A percentile compares a stretch with the other conserved stretches of the same genome.
Conservation (phyloP, 2,797 vertebrate genomes). For the Channallabes apus region DNA sequence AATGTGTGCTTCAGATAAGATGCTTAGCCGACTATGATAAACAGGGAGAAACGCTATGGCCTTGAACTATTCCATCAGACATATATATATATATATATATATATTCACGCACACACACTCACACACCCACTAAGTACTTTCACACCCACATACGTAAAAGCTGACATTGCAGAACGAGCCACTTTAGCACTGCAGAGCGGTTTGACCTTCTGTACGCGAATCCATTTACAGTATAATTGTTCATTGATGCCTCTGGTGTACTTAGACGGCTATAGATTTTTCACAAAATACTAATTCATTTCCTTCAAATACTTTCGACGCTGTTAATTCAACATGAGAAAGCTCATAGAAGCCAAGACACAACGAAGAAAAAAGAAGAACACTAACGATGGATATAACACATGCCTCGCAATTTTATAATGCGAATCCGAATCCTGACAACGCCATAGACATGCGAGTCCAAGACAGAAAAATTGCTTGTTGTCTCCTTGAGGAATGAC, state of each 20-base stretch:
- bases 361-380: neutral
- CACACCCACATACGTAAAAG: slow-evolving; percentile 25
- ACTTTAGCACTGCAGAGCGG: slow-evolving; percentile 3
- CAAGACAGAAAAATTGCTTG: neutral
- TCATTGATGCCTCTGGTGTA: neutral
- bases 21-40: slow-evolving; percentile 6
- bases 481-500: neutral
- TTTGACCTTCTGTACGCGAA: slow-evolving; percentile 8
- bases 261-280: neutral
- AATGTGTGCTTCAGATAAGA: slow-evolving; percentile 15
- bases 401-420: neutral
- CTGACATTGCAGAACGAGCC: slow-evolving; percentile 25
- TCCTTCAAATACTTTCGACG: neutral
- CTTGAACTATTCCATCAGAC: slow-evolving; percentile 37
- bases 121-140: slow-evolving; percentile 20
- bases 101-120: slow-evolving; percentile 4
- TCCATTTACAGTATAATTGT: slow-evolving; percentile 1
- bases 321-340: neutral
- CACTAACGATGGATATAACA: neutral
- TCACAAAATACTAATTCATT: neutral
- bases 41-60: slow-evolving; percentile 26
- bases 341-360: neutral
- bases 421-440: neutral
- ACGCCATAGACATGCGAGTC: neutral
- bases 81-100: neutral